Conservation (phyloP, 1,140 invertebrate genomes). For the Drosophila elegans region DNA sequence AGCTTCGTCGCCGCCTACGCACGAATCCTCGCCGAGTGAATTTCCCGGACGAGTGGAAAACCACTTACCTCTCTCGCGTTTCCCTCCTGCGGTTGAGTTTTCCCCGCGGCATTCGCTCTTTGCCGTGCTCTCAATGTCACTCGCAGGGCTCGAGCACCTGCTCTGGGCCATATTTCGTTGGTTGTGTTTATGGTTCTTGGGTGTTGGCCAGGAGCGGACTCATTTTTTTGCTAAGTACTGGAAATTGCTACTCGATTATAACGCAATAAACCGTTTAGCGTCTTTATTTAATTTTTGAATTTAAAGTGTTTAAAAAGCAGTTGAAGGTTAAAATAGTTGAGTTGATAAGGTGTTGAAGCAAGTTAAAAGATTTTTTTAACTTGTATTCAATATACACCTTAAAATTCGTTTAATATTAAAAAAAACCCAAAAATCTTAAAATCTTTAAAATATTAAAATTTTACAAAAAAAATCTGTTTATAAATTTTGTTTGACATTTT, state of each 20-base stretch:
- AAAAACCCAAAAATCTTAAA: too few species aligned
- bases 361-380: too few species aligned
- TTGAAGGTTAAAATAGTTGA: background rate
- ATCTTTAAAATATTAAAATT: too few species aligned
- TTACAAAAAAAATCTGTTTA: too few species aligned
- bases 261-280: background rate
- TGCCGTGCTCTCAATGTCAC: constrained; percentile 44
- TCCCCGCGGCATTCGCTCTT: constrained; percentile 34
- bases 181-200: constrained; percentile 22
- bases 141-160: constrained; percentile 34
- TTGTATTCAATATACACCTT: too few species aligned
- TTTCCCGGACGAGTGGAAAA: constrained; percentile 38
- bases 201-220: constrained; percentile 26
- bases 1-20: constrained; percentile 28
- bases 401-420: too few species aligned
- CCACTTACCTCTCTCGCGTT: background rate
- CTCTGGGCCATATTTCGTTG: constrained; percentile 32
- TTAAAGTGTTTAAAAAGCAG: background rate
- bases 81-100: constrained; percentile 28
- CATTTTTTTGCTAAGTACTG: fast-evolving
- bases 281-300: constrained; percentile 1
- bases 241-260: constrained; percentile 7
- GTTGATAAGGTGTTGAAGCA: too few species aligned
- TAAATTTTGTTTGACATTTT: too few species aligned
- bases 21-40: constrained; percentile 18